Base-by-base conservation (phyloP, 2,113 vertebrate genomes). In the Cebus imitator region DNA sequence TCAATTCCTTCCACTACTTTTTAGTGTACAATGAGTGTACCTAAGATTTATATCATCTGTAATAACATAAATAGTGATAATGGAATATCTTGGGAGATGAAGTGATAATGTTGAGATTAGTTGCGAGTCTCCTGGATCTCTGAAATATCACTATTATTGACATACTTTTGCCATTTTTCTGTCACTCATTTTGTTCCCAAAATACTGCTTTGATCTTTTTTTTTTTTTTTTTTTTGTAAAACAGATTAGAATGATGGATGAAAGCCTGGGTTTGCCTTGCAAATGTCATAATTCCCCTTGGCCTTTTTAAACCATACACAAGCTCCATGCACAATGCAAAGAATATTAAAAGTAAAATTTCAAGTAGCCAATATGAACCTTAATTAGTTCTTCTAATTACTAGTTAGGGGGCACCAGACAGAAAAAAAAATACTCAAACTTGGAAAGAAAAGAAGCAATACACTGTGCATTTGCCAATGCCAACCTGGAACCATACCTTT, bases 101-200 rank as follows among this genome's bases (percentile, higher is more conserved):
- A 87, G 50, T 55, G 2, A 79, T 84, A 48, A 83, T 81, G 37
- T 75, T 97, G 16, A 1, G 92, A 7, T 94, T 96, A 94, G 40
- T 83, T 97, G 72, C 86, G 0, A 5, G 70, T 58, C 88, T 96
- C 27, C 48, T 6, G n/a, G 16, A 96, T 92, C 94, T 95, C 78
- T 93, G 81, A 97, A 98, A 88, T 43, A 35, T 37, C 93, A n/a
- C 86, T 97, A 80, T 86, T 87, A 87, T 45, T 88, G 52, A 97
- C 90, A 85, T 87, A 16, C 17, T 95, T 96, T 89, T 90, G 12
- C 20, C 97, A 57, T 50, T 94, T 97, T 96, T 95, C 87, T 88
- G 88, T 96, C 45, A 87, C 25, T 95, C 83, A 93, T 5, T 95
- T 87, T 96, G 27, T 82, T 97, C 11, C 40, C 83, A 70, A 97